Base-by-base conservation (phyloP, 2,888 invertebrate genomes). In the Drosophila paranaensis region DNA sequence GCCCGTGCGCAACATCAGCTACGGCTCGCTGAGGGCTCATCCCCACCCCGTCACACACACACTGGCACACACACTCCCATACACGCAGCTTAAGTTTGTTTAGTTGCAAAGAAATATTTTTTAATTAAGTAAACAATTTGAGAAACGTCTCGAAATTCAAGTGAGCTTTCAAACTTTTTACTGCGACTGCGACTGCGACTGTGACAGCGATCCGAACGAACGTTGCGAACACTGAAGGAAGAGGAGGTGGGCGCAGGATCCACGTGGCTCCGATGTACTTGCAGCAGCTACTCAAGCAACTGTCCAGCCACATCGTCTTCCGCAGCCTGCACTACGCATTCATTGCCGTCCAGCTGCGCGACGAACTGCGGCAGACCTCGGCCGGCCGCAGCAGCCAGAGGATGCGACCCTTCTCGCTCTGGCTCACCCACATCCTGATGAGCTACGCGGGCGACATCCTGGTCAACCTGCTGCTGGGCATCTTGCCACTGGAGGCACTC, bases 1-100 rank as follows among this genome's bases (percentile, higher is more conserved):
- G 35, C 81, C 85, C 0, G 87, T 89, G 55, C 77, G 87, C 10
- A 79, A 66, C 46, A 71, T 87, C 1, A 87, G 89, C 71, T 87
- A 57, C 33, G 78, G 54, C 27, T 74, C 79, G 2, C 54, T 85
- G 42, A 14, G 42, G 0, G 1, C 30, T 30, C 5, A 13, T 2
- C 8, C 33, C 53, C 62, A 16, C 43, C 48, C 50, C 60, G 25
- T 45, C 20, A 37, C 35, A 70, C 63, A 48, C 30, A 56, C 51
- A 56, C 33, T 42, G 11, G 50, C 35, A 70, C 60, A 56, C 33
- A 14, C 35, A 50, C 16, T 33, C 25, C 30, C 46, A 27, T 35
- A 53, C 61, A 69, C 53, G 48, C 61, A 55, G 60, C 58, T 64
- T 37, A 54, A 50, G 50, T 64, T 68, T 37, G 35, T 60, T 60